phyloP scores from a whole-genome alignment of 2,888 invertebrate species.

The Cryptocephalus primarius region DNA sequence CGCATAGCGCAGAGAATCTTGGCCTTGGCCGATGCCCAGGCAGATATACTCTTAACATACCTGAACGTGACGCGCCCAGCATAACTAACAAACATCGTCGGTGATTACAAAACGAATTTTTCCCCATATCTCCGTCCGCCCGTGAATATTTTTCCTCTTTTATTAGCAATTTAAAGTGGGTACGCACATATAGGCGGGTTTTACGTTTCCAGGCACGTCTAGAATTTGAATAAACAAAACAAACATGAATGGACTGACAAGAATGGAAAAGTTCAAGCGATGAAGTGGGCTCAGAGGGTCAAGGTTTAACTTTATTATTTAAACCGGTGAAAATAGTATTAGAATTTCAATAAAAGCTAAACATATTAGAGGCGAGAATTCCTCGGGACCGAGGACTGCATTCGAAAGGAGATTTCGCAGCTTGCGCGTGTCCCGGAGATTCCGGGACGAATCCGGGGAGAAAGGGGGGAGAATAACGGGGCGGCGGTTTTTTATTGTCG shows the following conservation, averaged over 20 bases:
- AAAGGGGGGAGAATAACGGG: no score
- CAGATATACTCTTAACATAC: slow-evolving; percentile 5
- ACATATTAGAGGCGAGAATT: no score
- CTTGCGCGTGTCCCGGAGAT: no score
- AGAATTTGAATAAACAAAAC: slow-evolving; percentile 7
- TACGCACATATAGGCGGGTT: not conserved
- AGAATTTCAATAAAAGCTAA: no score
- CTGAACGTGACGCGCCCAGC: slow-evolving; percentile 9
- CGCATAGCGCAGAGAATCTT: no score
- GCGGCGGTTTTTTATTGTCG: no score
- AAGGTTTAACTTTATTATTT: slow-evolving; percentile 1
- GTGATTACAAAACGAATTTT: slow-evolving; percentile 1
- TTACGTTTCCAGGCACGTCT: slow-evolving; percentile 5
- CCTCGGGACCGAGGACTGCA: no score
- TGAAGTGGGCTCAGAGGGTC: slow-evolving; percentile 2
- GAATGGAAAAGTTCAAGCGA: slow-evolving; percentile 4
- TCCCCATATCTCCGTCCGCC: slow-evolving; percentile 3
- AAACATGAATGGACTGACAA: slow-evolving; percentile 2
- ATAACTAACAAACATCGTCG: slow-evolving; percentile 8
- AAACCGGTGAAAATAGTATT: no score
- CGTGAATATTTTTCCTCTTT: slow-evolving; percentile 4
- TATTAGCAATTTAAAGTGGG: slow-evolving; percentile 7
- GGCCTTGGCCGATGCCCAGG: no score
- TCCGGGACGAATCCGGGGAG: no score
- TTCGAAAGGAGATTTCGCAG: no score